Percentiles rank a stretch among this genome's conserved stretches.
These are phyloP conservation scores for Bellardia bayeri DNA, from an alignment of 2,888 invertebrate genomes.

Conservation along the genomic window DNA sequence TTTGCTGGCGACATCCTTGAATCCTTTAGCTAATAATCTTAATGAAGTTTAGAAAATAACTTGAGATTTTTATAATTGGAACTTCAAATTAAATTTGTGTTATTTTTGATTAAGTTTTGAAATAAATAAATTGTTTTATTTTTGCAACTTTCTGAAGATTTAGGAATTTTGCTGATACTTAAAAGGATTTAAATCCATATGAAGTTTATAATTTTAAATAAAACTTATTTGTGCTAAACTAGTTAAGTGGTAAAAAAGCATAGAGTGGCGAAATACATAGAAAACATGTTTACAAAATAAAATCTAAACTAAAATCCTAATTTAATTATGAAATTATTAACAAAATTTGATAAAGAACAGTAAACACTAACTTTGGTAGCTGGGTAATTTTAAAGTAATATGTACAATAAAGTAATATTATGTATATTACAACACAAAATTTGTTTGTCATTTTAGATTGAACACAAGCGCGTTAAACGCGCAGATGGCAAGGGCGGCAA, in stretches of 20 bases:
- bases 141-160: no score
- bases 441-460: constrained; percentile 42
- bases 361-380: constrained; percentile 10
- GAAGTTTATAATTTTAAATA: no score
- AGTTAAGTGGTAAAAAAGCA: no score
- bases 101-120: neutral
- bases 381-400: neutral
- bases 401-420: neutral
- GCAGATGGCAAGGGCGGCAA: constrained; percentile 77
- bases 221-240: no score
- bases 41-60: constrained; percentile 71
- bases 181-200: no score
- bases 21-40: neutral
- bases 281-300: neutral
- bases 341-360: neutral
- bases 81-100: neutral
- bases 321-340: neutral
- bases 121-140: neutral
- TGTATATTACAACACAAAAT: neutral
- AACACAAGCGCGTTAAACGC: constrained; percentile 73
- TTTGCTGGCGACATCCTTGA: neutral
- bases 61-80: neutral
- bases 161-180: no score
- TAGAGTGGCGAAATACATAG: no score
- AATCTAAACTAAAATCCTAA: neutral